A percentile compares a stretch with the other conserved stretches of the same genome.
These are phyloP conservation scores for Lacerta bilineata DNA, from an alignment of 2,797 vertebrate species.

Conservation along the genomic window DNA sequence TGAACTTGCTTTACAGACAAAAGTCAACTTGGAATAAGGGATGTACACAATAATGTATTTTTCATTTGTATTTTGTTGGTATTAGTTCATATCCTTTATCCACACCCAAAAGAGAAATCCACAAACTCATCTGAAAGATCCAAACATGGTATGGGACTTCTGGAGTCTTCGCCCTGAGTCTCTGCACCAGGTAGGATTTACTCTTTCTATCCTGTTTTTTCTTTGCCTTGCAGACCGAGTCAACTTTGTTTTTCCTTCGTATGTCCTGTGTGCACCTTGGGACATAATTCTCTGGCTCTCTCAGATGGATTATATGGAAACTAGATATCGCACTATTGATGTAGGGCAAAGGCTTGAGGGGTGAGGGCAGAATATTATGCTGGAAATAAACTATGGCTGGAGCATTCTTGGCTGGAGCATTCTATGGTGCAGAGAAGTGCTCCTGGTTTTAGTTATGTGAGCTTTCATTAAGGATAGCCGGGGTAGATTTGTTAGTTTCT, in stretches of 20 bases:
- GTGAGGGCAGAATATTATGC: no score
- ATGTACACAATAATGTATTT: neutral
- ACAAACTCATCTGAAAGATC: conserved; percentile 95
- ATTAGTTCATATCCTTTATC: conserved; percentile 95
- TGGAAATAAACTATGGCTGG: neutral
- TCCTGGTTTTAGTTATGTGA: neutral
- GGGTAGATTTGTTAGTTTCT: neutral
- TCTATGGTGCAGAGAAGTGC: no score
- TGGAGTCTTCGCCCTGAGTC: conserved; percentile 92
- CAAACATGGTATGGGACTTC: conserved; percentile 99
- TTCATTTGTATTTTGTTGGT: neutral
- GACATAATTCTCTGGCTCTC: no score
- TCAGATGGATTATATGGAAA: neutral
- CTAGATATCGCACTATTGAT: neutral
- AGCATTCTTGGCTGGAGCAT: no score
- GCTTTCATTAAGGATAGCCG: neutral
- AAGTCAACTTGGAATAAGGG: neutral
- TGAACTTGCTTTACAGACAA: neutral
- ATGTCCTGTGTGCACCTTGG: no score
- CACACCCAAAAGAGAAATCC: conserved; percentile 98
- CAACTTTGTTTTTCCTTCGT: neutral
- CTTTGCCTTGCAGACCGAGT: neutral
- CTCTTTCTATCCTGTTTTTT: neutral
- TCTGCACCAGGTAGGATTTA: conserved; percentile 89
- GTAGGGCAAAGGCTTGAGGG: neutral